phyloP scores from a whole-genome alignment of 1,140 invertebrate species.

The Eciton burchellii region DNA sequence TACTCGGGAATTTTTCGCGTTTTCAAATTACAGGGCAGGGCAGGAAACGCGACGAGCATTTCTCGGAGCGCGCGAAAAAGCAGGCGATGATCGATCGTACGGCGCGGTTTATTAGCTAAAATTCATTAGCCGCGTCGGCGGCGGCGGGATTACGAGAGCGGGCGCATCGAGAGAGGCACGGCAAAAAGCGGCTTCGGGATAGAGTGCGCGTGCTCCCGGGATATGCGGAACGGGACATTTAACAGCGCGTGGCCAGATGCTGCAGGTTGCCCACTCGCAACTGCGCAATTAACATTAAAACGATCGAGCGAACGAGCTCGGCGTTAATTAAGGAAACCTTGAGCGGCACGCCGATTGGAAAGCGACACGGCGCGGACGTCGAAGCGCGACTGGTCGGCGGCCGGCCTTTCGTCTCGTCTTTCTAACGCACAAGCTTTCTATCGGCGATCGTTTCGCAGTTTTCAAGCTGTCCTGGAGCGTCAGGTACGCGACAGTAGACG shows the following conservation, averaged over 20 bases:
- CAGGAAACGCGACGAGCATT: slow-evolving; percentile 19
- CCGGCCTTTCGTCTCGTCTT: slow-evolving; percentile 72
- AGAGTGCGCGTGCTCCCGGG: slow-evolving; percentile 54
- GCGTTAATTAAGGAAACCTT: slow-evolving; percentile 82
- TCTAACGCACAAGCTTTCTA: slow-evolving; percentile 57
- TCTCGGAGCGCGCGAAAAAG: slow-evolving; percentile 26
- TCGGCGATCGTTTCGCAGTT: slow-evolving; percentile 65
- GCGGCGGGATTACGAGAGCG: slow-evolving; percentile 41
- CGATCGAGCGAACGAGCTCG: slow-evolving; percentile 69
- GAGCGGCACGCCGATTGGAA: slow-evolving; percentile 58
- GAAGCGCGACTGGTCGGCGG: slow-evolving; percentile 68
- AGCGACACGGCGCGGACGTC: slow-evolving; percentile 29
- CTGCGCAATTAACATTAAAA: slow-evolving; percentile 75
- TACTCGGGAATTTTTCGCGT: background rate
- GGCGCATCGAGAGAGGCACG: slow-evolving; percentile 37
- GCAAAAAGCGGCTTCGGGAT: slow-evolving; percentile 60
- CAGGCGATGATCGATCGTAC: slow-evolving; percentile 18
- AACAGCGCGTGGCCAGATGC: slow-evolving; percentile 71
- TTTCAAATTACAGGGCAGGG: background rate
- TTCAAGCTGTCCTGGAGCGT: slow-evolving; percentile 68
- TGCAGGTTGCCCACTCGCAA: slow-evolving; percentile 72
- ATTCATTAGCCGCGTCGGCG: slow-evolving; percentile 71
- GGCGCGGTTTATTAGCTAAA: slow-evolving; percentile 65
- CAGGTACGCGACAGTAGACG: slow-evolving; percentile 68
- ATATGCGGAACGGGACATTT: slow-evolving; percentile 68